Percentiles rank a stretch among this genome's conserved stretches.
phyloP scores from a whole-genome alignment of 2,113 vertebrate genomes.

The Mixornis gularis region DNA sequence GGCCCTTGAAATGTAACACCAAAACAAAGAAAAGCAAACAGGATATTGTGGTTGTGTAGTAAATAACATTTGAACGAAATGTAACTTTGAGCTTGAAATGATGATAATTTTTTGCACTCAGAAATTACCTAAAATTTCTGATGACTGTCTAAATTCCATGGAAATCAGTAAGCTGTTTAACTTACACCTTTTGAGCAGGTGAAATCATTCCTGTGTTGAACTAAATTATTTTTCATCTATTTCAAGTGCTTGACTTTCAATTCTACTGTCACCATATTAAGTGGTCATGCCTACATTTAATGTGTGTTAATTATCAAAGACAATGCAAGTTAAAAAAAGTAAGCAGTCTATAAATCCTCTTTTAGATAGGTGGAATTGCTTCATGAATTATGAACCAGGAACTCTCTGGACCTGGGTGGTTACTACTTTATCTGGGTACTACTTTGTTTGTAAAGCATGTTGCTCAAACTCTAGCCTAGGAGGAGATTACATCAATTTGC shows the following conservation, averaged over 20 bases:
- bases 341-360: slow-evolving; percentile 55
- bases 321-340: slow-evolving; percentile 27
- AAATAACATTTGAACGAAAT: background rate
- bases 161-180: background rate
- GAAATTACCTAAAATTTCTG: background rate
- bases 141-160: background rate
- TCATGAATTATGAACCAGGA: slow-evolving; percentile 37
- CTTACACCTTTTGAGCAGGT: background rate
- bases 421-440: slow-evolving; percentile 13
- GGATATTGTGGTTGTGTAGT: background rate
- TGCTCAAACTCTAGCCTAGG: background rate
- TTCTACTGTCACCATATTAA: background rate
- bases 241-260: background rate
- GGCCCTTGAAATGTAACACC: background rate
- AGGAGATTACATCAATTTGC: slow-evolving; percentile 3
- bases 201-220: background rate
- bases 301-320: slow-evolving; percentile 45
- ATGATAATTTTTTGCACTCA: background rate
- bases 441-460: slow-evolving; percentile 8
- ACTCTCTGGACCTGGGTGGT: slow-evolving; percentile 36
- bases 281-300: background rate
- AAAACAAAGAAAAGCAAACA: background rate
- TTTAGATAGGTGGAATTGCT: slow-evolving; percentile 8
- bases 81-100: background rate
- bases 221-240: background rate